These are phyloP conservation scores for Montipora capitata DNA, from an alignment of 92 coral and sea anemone species.

Conservation along the genomic window DNA sequence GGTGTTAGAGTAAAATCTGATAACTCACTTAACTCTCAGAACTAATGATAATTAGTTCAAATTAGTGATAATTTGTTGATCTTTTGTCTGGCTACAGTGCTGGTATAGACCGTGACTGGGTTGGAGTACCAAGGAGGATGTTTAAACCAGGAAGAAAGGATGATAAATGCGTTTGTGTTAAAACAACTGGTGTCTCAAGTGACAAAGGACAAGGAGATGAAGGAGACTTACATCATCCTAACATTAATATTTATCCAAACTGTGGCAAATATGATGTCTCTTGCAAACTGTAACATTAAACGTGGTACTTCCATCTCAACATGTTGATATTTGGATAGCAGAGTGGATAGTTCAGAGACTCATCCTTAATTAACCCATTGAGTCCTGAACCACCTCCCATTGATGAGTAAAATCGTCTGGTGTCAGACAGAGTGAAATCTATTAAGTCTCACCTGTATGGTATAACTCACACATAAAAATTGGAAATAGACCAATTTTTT, in stretches of 20 bases:
- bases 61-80: not conserved
- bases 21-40: too few relatives aligned
- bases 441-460: too few relatives aligned
- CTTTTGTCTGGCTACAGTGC: conserved; percentile 53
- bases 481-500: too few relatives aligned
- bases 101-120: conserved; percentile 86
- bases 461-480: too few relatives aligned
- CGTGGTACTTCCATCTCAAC: not conserved
- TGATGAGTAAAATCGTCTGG: too few relatives aligned
- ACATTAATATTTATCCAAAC: conserved; percentile 70
- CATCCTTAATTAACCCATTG: too few relatives aligned
- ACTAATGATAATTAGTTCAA: not conserved
- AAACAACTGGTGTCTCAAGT: conserved; percentile 81
- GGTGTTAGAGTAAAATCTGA: too few relatives aligned
- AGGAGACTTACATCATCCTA: conserved; percentile 85
- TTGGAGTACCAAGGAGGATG: conserved; percentile 82
- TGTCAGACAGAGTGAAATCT: too few relatives aligned
- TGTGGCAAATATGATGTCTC: conserved; percentile 78
- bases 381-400: too few relatives aligned
- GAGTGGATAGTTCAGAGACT: too few relatives aligned
- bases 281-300: conserved; percentile 45
- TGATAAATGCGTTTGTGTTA: conserved; percentile 82
- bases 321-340: too few relatives aligned
- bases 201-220: conserved; percentile 79
- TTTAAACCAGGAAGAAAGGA: conserved; percentile 84